Conservation (phyloP, 2,797 vertebrate genomes). For the Stomatorhinus walkeri region DNA sequence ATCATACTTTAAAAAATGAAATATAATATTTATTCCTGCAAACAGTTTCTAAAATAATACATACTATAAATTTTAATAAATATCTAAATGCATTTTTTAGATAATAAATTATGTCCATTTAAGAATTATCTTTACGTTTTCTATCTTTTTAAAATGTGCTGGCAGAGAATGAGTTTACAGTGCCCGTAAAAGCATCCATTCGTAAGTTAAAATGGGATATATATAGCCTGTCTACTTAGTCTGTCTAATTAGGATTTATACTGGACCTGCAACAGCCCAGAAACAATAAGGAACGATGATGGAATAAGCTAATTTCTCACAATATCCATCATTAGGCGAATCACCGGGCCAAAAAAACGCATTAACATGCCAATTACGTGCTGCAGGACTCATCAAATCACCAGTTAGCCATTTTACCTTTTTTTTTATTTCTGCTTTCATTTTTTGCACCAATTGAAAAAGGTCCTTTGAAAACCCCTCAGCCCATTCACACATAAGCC, state of each 20-base stretch:
- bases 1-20: not conserved
- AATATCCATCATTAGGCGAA: not conserved
- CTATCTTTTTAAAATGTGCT: not conserved
- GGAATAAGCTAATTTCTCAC: not conserved
- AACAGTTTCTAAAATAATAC: not conserved
- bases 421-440: not conserved
- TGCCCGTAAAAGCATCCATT: not conserved
- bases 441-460: not conserved
- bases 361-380: not conserved
- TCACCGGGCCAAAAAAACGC: not conserved
- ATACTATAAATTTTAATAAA: not conserved
- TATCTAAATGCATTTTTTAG: not conserved
- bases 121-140: not conserved
- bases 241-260: not conserved
- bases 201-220: not conserved
- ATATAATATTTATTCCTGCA: not conserved
- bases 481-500: not conserved
- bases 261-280: not conserved
- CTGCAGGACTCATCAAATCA: not conserved
- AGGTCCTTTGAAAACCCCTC: not conserved
- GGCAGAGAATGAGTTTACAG: not conserved
- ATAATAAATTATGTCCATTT: not conserved
- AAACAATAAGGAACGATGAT: not conserved
- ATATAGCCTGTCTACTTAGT: not conserved
- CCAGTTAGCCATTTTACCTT: not conserved